Percentiles rank a stretch among this genome's conserved stretches.
These are phyloP conservation scores for Plumapathes pennacea DNA, from an alignment of 92 coral and sea anemone genomes.

Conservation along the genomic window DNA sequence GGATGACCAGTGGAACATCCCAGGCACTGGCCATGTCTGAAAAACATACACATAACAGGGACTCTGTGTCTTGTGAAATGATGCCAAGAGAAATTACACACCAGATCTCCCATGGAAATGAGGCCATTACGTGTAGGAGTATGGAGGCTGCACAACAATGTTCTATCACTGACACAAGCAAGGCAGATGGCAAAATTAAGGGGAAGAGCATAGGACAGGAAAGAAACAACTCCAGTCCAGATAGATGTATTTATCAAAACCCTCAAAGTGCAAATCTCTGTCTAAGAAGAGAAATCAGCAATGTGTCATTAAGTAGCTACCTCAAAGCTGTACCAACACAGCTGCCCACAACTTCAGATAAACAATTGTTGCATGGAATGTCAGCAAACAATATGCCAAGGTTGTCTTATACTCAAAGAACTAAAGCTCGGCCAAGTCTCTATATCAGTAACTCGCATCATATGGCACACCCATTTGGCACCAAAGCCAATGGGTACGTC, in stretches of 20 bases:
- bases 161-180: too few relatives aligned
- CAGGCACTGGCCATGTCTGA: background rate
- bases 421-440: conserved; percentile 7
- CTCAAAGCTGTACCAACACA: conserved; percentile 58
- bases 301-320: conserved; percentile 70
- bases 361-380: background rate
- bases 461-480: too few relatives aligned
- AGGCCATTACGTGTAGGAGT: background rate
- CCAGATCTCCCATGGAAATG: background rate
- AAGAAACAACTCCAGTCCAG: background rate
- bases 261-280: conserved; percentile 18
- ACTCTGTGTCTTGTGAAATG: background rate
- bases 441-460: too few relatives aligned
- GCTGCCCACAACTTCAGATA: background rate
- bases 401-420: conserved; percentile 66
- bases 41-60: background rate
- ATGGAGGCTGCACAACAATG: background rate
- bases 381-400: conserved; percentile 40
- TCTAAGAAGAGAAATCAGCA: conserved; percentile 66
- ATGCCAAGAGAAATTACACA: background rate
- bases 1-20: background rate
- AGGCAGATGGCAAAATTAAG: too few relatives aligned
- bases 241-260: too few relatives aligned
- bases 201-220: background rate
- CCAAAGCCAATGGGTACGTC: too few relatives aligned